Evolutionary conservation across 2,888 invertebrate species (phyloP), one percentile per base, ranked within the genome.

Genomic region (Mesorhabditis belari): DNA sequence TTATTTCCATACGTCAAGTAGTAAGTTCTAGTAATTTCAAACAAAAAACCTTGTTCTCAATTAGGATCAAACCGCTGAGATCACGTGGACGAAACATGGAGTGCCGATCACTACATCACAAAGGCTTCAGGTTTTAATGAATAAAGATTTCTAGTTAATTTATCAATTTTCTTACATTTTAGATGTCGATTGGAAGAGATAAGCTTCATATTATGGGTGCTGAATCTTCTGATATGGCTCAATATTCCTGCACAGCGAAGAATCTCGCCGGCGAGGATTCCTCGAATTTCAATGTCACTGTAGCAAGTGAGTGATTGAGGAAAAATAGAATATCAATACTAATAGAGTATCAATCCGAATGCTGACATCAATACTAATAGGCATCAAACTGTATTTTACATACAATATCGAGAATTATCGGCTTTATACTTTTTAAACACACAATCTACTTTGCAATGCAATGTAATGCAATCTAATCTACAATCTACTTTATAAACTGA

Each of bases 261-360:
- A 88, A 88, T 81, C 85, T 85, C 67, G 87, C 86, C 0, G 88
- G 88, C 9, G 83, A 85, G 21, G 85, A 85, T 0, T 85, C 86
- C 63, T 81, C 85, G 4, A 78, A 82, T 3, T 87, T 85, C 73
- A 81, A 84, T 59, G 83, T 88, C 0, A 81, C 83, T 17, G 82
- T 88, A 3, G 76, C 74, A 12, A 70, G 76, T 76, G 49, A 61
- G 66, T 17, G 24, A n/a, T 5, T 25, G 12, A 44, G 24, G n/a
- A 62, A 49, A 24, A 49, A n/a, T 57, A 21, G n/a, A 57, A 19
- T 60, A 57, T 17, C 12, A 12, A 52, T 17, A 21, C 17, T 19
- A 17, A 17, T 17, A 17, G 19, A 17, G 21, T 52, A 21, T 52
- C 19, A 17, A 17, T 21, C 53, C 17, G 19, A 52, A 17, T 17